These are phyloP conservation scores for Pangasius larnaudii DNA, from an alignment of 2,797 vertebrate species.

Conservation along the genomic window DNA sequence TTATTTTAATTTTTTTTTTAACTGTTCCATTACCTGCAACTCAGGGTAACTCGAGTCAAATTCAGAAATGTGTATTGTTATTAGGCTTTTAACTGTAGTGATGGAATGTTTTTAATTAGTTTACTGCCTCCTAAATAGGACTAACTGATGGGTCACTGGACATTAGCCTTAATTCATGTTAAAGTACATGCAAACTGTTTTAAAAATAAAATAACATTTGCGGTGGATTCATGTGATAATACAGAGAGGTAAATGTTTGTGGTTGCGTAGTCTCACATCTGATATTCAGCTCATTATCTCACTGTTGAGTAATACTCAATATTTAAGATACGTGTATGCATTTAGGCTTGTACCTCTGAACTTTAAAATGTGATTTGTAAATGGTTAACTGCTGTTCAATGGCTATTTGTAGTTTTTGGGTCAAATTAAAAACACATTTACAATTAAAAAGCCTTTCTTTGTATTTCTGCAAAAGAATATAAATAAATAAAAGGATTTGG, in stretches of 20 bases:
- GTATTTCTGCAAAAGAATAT: neutral
- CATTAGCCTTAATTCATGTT: neutral
- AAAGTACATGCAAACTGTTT: neutral
- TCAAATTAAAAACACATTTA: neutral
- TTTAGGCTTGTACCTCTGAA: conserved; percentile 4
- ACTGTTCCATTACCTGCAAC: conserved; percentile 7
- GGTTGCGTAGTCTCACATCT: neutral
- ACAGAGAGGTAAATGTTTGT: neutral
- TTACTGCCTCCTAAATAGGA: neutral
- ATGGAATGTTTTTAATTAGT: neutral
- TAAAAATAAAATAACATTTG: conserved; percentile 1
- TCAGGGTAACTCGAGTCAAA: conserved; percentile 21
- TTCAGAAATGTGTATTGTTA: neutral
- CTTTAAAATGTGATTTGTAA: neutral
- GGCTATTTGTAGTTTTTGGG: neutral
- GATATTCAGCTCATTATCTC: conserved; percentile 11
- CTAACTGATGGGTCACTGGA: neutral
- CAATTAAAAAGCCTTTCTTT: neutral
- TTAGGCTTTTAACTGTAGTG: neutral
- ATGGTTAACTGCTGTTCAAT: conserved; percentile 4
- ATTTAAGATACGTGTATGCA: neutral
- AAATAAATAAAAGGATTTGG: neutral
- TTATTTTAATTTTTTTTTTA: neutral
- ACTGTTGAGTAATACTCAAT: conserved; percentile 1
- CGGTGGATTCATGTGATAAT: neutral